Evolutionary conservation across 2,797 vertebrate genomes (phyloP).

Genomic region (Acipenser ruthenus): DNA sequence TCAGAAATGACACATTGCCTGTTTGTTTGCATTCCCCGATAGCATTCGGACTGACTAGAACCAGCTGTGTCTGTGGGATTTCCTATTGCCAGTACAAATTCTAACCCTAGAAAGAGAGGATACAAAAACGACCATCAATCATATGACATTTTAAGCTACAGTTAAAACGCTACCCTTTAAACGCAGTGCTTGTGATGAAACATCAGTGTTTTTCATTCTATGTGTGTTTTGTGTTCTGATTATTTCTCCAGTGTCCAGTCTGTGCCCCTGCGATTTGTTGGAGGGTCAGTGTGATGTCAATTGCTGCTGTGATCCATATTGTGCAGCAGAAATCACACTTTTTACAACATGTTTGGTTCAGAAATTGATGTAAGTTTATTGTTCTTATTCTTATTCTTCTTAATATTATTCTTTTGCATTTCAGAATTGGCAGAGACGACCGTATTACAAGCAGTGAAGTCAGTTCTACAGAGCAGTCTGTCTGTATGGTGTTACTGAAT

Average conservation of each 20-base stretch:
- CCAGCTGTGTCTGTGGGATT: background rate
- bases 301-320: slow-evolving; percentile 81
- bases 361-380: slow-evolving; percentile 52
- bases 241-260: slow-evolving; percentile 42
- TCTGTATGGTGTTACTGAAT: background rate
- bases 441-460: background rate
- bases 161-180: no score
- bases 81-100: background rate
- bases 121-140: background rate
- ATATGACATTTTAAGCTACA: no score
- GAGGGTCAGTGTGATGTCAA: slow-evolving; percentile 61
- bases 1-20: no score
- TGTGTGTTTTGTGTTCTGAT: slow-evolving; percentile 1
- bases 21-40: no score
- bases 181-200: no score
- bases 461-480: background rate
- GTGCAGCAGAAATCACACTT: slow-evolving; percentile 51
- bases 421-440: background rate
- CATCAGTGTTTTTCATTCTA: no score
- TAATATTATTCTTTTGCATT: background rate
- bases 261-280: slow-evolving; percentile 65
- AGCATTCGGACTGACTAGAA: background rate
- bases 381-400: background rate
- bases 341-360: slow-evolving; percentile 61
- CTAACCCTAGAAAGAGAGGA: background rate